A percentile compares a stretch with the other conserved stretches of the same genome.
Conservation (phyloP, 2,888 invertebrate species). For the Ditylenchus weischeri region DNA sequence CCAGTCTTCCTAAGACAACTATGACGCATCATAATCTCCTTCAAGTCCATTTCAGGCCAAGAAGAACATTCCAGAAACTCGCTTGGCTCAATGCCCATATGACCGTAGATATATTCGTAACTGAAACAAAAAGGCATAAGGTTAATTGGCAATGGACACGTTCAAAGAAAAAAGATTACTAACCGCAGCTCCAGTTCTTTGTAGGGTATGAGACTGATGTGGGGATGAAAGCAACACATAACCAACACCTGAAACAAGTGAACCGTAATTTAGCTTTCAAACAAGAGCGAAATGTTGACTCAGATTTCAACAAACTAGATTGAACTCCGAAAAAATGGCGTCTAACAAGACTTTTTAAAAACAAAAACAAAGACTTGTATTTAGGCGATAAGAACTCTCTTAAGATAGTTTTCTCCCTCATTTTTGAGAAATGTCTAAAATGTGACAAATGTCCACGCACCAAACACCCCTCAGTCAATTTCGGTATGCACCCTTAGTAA, state of each 20-base stretch:
- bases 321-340: no score
- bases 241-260: constrained; percentile 32
- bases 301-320: no score
- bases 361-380: no score
- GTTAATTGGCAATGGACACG: background rate
- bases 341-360: no score
- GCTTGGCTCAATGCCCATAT: constrained; percentile 51
- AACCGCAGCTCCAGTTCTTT: constrained; percentile 44
- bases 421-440: no score
- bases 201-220: constrained; percentile 44
- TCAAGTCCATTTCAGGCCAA: constrained; percentile 32
- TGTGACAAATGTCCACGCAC: no score
- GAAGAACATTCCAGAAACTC: constrained; percentile 40
- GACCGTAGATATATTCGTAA: constrained; percentile 53
- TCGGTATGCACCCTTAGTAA: no score
- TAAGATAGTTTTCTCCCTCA: no score
- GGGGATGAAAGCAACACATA: constrained; percentile 36
- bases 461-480: no score
- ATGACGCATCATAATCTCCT: constrained; percentile 39
- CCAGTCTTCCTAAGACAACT: constrained; percentile 47
- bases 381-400: no score
- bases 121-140: no score
- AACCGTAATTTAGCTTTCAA: constrained; percentile 9
- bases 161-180: background rate
- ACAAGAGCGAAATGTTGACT: no score